Percentiles rank a stretch among this genome's conserved stretches.
phyloP scores from a whole-genome alignment of 30 jellyfish, hydroid and myxozoan genomes.

The Aurelia sp. region DNA sequence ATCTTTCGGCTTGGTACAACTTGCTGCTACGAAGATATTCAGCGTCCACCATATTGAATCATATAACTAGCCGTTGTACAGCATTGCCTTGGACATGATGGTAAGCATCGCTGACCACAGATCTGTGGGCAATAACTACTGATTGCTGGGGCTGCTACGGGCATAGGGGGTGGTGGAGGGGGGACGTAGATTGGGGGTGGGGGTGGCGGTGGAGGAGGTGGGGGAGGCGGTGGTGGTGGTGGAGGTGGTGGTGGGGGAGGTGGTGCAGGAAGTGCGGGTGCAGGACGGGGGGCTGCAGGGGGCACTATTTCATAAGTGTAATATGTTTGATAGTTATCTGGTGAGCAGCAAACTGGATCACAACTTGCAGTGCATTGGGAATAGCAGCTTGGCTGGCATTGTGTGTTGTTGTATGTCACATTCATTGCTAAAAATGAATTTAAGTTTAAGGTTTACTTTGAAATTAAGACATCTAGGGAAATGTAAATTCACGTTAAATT shows the following conservation, averaged over 20 bases:
- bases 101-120: constrained; percentile 66
- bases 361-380: constrained; percentile 86
- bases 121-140: constrained; percentile 61
- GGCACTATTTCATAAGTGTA: constrained; percentile 86
- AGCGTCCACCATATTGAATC: constrained; percentile 55
- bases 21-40: not conserved
- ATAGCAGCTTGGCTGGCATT: constrained; percentile 91
- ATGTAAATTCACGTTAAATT: not conserved
- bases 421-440: constrained; percentile 69
- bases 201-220: constrained; percentile 94
- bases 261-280: constrained; percentile 69
- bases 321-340: constrained; percentile 83
- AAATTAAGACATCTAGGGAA: not conserved
- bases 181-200: constrained; percentile 56
- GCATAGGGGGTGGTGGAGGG: constrained; percentile 58
- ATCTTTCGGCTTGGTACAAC: too few species aligned
- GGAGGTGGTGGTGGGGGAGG: constrained; percentile 96
- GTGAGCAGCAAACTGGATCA: constrained; percentile 95
- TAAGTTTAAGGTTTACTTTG: not conserved
- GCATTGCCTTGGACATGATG: constrained; percentile 80
- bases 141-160: constrained; percentile 54
- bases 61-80: constrained; percentile 59
- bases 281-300: constrained; percentile 43
- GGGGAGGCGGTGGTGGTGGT: constrained; percentile 88
- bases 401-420: constrained; percentile 83